Evolutionary conservation across 2,888 invertebrate species (phyloP), one percentile per base, ranked within the genome.

Genomic region (Acrobasis repandana): DNA sequence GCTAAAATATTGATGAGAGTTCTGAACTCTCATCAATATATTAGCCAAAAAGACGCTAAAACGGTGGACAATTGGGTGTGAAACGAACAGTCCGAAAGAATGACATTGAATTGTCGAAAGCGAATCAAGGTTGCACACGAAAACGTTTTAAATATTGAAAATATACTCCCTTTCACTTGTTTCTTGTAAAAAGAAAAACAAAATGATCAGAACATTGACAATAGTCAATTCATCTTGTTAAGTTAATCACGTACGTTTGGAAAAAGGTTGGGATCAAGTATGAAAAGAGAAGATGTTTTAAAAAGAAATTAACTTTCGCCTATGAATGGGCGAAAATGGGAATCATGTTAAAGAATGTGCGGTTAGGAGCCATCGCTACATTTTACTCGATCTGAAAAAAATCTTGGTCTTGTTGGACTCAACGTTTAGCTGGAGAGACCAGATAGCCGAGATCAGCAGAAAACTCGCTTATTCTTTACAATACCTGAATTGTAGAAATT

Each of bases 31-130:
- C n/a, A n/a, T n/a, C n/a, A n/a, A n/a, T n/a, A n/a, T n/a, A n/a
- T n/a, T n/a, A 14, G 10, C 3, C 1, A 38, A 38, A 11, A 36
- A 36, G 36, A 14, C 3, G 38, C 11, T 11, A 11, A 38, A 3
- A 11, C 38, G 11, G 1, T 3, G 11, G 43, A 43, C n/a, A n/a
- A 43, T n/a, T n/a, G 43, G 10, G 43, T n/a, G 14, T 38, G 43
- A 43, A 5, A 43, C 14, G 14, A 70, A 70, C 71, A 68, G 68
- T 72, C 65, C 67, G 66, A 67, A 62, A 64, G 70, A 67, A 68
- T 72, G 74, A 72, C 73, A 70, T 71, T 74, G 73, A 69, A 65
- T 63, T 70, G 71, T 73, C 61, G 68, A 70, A 72, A 69, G 65
- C 62, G 68, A 58, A 67, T 28, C 74, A 74, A 75, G 74, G 74